Percentiles rank a stretch among this genome's conserved stretches.
These are phyloP conservation scores for Ctenosaura bakeri DNA, from an alignment of 2,797 vertebrate species.

Conservation along the genomic window DNA sequence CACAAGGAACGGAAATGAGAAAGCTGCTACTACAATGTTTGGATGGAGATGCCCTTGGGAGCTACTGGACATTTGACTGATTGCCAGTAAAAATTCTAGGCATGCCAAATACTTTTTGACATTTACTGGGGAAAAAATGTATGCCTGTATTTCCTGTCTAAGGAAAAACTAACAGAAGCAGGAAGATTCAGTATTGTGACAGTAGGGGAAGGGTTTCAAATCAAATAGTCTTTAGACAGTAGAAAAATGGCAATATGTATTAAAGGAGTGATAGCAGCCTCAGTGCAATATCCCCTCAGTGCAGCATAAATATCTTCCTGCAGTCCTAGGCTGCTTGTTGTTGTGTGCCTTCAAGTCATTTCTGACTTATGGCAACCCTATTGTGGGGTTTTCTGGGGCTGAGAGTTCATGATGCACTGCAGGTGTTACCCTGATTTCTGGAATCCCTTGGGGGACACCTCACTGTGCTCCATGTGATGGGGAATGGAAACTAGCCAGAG, in stretches of 20 bases:
- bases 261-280: too few species aligned
- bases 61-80: not conserved
- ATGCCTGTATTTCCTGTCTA: not conserved
- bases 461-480: too few species aligned
- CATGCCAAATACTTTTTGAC: conserved; percentile 20
- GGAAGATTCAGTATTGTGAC: not conserved
- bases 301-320: too few species aligned
- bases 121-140: conserved; percentile 3
- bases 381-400: too few species aligned
- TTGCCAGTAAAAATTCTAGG: conserved; percentile 51
- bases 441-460: too few species aligned
- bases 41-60: conserved; percentile 6
- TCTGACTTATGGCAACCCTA: too few species aligned
- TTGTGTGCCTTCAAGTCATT: too few species aligned
- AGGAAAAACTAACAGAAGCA: not conserved
- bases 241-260: not conserved
- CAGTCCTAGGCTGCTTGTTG: too few species aligned
- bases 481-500: too few species aligned
- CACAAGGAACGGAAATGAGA: conserved; percentile 35
- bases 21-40: conserved; percentile 46
- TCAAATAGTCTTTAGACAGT: not conserved
- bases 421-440: too few species aligned
- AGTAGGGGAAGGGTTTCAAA: not conserved
- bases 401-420: too few species aligned
- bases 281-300: too few species aligned